Base-by-base conservation (phyloP, 2,113 vertebrate species). In the Aramus guarauna region DNA sequence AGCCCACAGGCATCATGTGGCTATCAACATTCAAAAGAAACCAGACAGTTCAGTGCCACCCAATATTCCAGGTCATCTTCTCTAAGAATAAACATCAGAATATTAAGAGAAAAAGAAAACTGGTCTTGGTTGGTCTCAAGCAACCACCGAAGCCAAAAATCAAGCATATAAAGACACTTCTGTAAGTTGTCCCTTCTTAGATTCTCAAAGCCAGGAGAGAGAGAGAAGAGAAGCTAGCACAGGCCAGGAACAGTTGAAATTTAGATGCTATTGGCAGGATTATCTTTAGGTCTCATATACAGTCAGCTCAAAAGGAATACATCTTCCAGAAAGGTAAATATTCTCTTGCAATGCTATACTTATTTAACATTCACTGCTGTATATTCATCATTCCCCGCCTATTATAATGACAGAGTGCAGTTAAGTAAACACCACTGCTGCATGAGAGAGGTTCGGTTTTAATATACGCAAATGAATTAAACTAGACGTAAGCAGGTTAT, bases 391-490 rank as follows among this genome's bases (percentile, higher is more conserved):
- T 59, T 92, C 82, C 47, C 69, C 85, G 89, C 43, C 50, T 92
- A 58, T 68, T 30, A 67, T 16, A 92, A 91, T 43, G 94, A 84
- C 67, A 82, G 39, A 92, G 79, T 34, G 76, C 90, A 95, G 85
- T 96, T 95, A 97, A 97, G 78, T 86, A 91, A 96, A 96, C 95
- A 90, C 45, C 39, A 60, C 41, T 76, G 27, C 76, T 90, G 92
- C 73, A 67, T 45, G 79, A 69, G 92, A 92, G 93, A 76, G 85
- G 92, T 94, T 94, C 2, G 2, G 43, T 73, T 93, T 90, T 97
- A 95, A 96, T 88, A 75, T 84, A 87, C 5, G 0, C 84, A 95
- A 95, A 94, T 86, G 93, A 97, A 97, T 97, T 96, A 97, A 96
- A 90, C 85, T 77, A 88, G 95, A 94, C 39, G 12, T 96, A 94